Evolutionary conservation across 2,888 invertebrate genomes (phyloP).

Genomic region (Lepidochrysops patricia): DNA sequence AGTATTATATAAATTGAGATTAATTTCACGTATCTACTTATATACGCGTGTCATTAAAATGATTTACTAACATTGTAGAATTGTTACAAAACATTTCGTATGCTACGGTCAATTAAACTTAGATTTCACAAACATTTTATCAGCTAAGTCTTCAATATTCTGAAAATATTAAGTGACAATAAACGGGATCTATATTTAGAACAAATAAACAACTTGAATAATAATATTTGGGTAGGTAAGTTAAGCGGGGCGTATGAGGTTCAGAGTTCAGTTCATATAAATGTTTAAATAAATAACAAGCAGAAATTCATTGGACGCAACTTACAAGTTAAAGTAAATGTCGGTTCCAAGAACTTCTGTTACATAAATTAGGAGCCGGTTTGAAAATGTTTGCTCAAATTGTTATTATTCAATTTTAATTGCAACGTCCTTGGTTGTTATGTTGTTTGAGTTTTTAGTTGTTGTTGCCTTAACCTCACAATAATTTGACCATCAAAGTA

Average conservation of each 20-base stretch:
- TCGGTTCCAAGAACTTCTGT: slow-evolving; percentile 3
- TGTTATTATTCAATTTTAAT: slow-evolving; percentile 9
- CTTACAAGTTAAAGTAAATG: slow-evolving; percentile 1
- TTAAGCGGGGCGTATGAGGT: not conserved
- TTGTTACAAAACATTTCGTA: too few species aligned
- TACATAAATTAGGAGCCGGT: not conserved
- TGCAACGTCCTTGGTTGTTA: slow-evolving; percentile 1
- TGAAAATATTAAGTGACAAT: too few species aligned
- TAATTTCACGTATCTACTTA: too few species aligned
- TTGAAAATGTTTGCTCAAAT: slow-evolving; percentile 5
- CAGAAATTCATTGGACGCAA: slow-evolving; percentile 1
- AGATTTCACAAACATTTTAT: too few species aligned
- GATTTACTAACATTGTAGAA: too few species aligned
- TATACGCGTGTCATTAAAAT: too few species aligned
- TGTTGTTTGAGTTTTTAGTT: not conserved
- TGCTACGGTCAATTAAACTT: too few species aligned
- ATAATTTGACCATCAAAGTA: not conserved
- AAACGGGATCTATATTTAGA: too few species aligned
- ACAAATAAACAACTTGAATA: too few species aligned
- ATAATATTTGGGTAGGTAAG: not conserved
- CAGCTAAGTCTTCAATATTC: too few species aligned
- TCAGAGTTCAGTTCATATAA: not conserved
- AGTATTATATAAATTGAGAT: too few species aligned
- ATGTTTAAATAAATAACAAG: not conserved
- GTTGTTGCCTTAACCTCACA: not conserved